Evolutionary conservation across 1,140 invertebrate species (phyloP), one percentile per base, ranked within the genome.

Genomic region (Mya arenaria): DNA sequence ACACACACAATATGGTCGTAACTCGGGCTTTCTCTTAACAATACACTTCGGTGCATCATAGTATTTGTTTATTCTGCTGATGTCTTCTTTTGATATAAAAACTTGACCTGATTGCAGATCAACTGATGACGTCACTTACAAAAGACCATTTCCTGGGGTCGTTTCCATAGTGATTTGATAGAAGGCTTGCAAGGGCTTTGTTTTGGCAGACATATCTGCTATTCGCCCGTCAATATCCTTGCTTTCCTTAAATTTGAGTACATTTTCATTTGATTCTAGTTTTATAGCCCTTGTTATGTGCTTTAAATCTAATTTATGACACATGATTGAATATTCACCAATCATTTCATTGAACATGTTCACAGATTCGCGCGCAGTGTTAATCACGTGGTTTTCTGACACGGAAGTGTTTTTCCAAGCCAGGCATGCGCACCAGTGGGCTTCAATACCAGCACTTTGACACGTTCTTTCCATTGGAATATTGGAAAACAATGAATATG

Each of bases 341-440:
- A 86, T 96, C 73, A 95, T 94, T 32, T 93, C 91, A 90, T 97
- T 97, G 52, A 97, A 95, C 62, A 93, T 93, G 1, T 94, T 89
- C 0, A 96, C 90, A 52, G 96, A 92, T 13, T 94, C 93, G 4
- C 90, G 82, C 0, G 94, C 95, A 0, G 86, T 82, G 36, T 36
- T 66, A 41, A 65, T 62, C 10, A 80, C 69, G 10, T 48, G 10
- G 15, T 30, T 48, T 68, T 79, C 44, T 19, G 55, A 41, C 15
- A 82, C 23, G 25, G 68, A 44, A 28, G 74, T 36, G n/a, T 39
- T 34, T 84, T 95, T 89, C 96, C 97, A 98, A 4, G 95, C 94
- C 4, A 98, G 93, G 89, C 98, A 99, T 23, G 97, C 96, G 89
- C 98, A 99, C 98, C 98, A 99, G 92, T 99, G 97, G 0, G 97